Evolutionary conservation across 2,113 vertebrate genomes (phyloP).

Genomic region (Sphaerodactylus townsendi): DNA sequence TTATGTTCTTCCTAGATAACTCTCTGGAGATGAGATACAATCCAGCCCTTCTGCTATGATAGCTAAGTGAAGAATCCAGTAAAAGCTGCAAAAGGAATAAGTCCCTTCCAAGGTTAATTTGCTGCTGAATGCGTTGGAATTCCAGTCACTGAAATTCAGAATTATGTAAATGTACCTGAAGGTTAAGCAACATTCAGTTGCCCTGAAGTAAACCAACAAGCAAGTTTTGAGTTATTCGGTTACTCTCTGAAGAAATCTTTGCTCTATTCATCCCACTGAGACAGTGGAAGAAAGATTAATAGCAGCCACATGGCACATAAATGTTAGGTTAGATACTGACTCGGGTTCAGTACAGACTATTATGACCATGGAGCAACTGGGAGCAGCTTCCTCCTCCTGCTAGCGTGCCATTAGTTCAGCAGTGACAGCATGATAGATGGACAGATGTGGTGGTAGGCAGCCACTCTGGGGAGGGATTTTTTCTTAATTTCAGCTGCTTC

Average conservation of each 20-base stretch:
- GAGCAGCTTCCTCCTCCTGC: neutral
- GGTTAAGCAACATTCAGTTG: neutral
- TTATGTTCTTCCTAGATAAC: constrained; percentile 54
- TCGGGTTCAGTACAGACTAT: neutral
- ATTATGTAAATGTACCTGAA: neutral
- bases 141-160: neutral
- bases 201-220: neutral
- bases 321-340: neutral
- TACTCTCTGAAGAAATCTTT: neutral
- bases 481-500: neutral
- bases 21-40: constrained; percentile 47
- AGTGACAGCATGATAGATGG: neutral
- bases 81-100: neutral
- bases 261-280: neutral
- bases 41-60: constrained; percentile 3
- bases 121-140: neutral
- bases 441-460: neutral
- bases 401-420: neutral
- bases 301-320: neutral
- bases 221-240: neutral
- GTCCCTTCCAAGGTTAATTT: neutral
- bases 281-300: neutral
- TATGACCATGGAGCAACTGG: neutral
- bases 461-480: neutral
- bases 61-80: constrained; percentile 32